Conservation (phyloP, 2,888 invertebrate species). For the Incurvaria masculella region DNA sequence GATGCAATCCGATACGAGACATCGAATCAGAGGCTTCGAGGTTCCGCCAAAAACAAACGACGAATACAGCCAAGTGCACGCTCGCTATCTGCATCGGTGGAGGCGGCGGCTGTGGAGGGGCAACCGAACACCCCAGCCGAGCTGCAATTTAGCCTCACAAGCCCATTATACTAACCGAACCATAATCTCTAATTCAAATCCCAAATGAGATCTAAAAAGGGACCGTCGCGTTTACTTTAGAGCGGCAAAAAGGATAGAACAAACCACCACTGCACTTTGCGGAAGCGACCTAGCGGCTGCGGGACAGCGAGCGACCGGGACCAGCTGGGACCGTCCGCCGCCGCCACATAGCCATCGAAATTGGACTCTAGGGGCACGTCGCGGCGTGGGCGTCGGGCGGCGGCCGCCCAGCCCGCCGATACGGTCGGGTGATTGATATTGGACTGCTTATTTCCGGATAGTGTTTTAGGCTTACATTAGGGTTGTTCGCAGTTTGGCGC, state of each 20-base stretch:
- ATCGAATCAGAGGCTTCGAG: neutral
- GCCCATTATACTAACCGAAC: neutral
- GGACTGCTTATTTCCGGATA: conserved; percentile 8
- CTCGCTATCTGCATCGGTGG: neutral
- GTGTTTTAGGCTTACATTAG: conserved; percentile 1
- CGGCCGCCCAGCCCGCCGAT: neutral
- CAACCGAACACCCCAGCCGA: neutral
- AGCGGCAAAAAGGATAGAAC: neutral
- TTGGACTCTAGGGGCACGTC: neutral
- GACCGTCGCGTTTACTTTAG: neutral
- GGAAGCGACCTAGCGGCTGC: neutral
- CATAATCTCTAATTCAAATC: neutral
- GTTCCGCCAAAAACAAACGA: neutral
- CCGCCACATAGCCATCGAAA: neutral
- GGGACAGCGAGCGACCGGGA: neutral
- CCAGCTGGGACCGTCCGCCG: neutral
- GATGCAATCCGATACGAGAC: neutral
- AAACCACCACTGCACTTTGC: neutral
- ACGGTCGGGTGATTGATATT: conserved; percentile 9
- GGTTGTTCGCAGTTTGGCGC: neutral
- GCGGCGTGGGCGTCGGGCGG: neutral
- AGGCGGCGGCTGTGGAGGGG: too few relatives aligned
- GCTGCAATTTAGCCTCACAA: too few relatives aligned
- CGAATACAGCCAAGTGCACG: neutral
- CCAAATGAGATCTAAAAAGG: neutral